Evolutionary conservation across 2,797 vertebrate species (phyloP).

Genomic region (Myiotriccus ornatus): DNA sequence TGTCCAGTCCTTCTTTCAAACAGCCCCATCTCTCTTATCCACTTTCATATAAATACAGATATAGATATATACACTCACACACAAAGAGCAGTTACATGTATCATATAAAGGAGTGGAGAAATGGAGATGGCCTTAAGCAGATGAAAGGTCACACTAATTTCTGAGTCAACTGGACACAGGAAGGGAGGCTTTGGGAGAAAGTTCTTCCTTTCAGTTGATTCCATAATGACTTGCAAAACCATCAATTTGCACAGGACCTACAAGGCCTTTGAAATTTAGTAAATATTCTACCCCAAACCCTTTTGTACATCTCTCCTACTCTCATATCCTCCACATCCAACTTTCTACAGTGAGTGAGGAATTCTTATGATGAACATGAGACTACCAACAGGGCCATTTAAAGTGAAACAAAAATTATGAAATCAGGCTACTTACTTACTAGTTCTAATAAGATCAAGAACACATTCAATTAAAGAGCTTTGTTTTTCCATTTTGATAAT

Average conservation of each 20-base stretch:
- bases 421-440: neutral
- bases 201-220: neutral
- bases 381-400: neutral
- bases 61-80: too few relatives aligned
- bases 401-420: neutral
- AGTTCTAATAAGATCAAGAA: neutral
- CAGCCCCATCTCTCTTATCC: neutral
- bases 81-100: neutral
- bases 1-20: neutral
- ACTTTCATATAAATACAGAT: too few relatives aligned
- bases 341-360: neutral
- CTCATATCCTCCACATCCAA: neutral
- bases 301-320: neutral
- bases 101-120: neutral
- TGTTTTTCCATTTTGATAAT: neutral
- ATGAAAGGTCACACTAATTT: neutral
- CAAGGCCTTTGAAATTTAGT: neutral
- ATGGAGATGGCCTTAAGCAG: neutral
- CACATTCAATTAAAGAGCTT: constrained; percentile 9
- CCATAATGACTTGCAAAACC: neutral
- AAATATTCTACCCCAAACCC: neutral
- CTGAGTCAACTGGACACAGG: neutral
- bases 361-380: neutral
- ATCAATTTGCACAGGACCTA: neutral
- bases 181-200: neutral